Evolutionary conservation across 1,140 invertebrate genomes (phyloP).

Genomic region (Papilio aristodemus): DNA sequence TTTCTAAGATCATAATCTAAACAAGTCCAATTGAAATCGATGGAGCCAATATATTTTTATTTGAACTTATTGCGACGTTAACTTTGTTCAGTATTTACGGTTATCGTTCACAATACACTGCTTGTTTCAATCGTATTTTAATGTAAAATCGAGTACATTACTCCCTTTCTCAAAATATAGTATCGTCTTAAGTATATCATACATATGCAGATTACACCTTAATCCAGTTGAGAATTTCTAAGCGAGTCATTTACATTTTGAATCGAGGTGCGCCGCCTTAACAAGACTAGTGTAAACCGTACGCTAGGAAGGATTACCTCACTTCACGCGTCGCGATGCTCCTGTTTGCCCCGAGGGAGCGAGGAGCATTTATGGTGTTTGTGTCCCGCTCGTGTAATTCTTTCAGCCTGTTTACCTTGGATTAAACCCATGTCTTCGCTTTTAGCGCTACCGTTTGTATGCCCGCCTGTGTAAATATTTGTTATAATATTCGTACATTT

Average conservation of each 20-base stretch:
- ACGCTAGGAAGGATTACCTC: conserved; percentile 64
- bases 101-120: conserved; percentile 7
- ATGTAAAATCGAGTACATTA: conserved; percentile 32
- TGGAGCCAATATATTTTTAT: conserved; percentile 34
- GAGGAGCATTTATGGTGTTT: conserved; percentile 61
- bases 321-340: conserved; percentile 52
- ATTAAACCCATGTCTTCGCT: conserved; percentile 77
- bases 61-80: conserved; percentile 30
- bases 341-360: conserved; percentile 57
- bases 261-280: conserved; percentile 59
- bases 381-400: conserved; percentile 70
- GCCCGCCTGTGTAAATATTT: conserved; percentile 72
- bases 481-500: conserved; percentile 63
- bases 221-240: conserved; percentile 64
- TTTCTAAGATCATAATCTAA: conserved; percentile 33
- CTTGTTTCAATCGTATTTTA: conserved; percentile 1
- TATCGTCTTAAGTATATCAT: conserved; percentile 43
- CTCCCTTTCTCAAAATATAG: conserved; percentile 32
- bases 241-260: conserved; percentile 70
- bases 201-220: conserved; percentile 66
- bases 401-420: conserved; percentile 73
- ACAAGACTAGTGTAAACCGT: conserved; percentile 54
- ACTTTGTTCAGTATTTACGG: conserved; percentile 22
- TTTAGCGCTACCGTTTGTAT: conserved; percentile 75
- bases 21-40: conserved; percentile 32